phyloP scores from a whole-genome alignment of 2,113 vertebrate genomes.

The Xyrauchen texanus region DNA sequence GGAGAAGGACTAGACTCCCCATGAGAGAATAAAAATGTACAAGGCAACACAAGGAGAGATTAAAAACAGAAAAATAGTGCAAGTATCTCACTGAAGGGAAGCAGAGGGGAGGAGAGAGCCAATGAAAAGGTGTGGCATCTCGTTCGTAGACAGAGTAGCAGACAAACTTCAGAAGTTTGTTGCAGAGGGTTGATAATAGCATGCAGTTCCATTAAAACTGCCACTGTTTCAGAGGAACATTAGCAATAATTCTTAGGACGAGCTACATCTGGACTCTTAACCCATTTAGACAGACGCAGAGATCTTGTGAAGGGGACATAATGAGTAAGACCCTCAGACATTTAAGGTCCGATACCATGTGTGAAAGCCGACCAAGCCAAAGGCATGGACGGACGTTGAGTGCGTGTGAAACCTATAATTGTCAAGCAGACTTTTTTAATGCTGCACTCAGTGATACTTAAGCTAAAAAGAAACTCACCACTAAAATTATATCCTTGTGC shows the following conservation, averaged over 20 bases:
- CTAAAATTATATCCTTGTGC: no score
- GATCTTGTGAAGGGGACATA: neutral
- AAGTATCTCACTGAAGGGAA: conserved; percentile 9
- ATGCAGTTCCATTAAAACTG: neutral
- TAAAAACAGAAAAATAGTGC: conserved; percentile 17
- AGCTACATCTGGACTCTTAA: neutral
- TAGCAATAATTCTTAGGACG: neutral
- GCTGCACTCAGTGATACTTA: no score
- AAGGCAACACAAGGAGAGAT: conserved; percentile 28
- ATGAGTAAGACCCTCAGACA: no score
- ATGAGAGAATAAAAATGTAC: conserved; percentile 13
- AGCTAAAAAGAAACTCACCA: no score
- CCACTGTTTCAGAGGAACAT: conserved; percentile 3
- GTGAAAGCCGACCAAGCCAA: neutral
- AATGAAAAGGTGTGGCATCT: neutral
- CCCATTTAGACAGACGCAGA: neutral
- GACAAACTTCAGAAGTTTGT: neutral
- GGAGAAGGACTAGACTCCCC: conserved; percentile 27
- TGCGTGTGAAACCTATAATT: no score
- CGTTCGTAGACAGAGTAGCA: neutral
- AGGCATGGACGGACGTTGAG: neutral
- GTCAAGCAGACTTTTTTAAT: neutral
- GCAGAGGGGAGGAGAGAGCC: neutral
- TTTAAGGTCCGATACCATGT: no score
- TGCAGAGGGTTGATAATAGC: neutral